These are phyloP conservation scores for Monochamus saltuarius DNA, from an alignment of 1,140 invertebrate genomes.

Conservation along the genomic window DNA sequence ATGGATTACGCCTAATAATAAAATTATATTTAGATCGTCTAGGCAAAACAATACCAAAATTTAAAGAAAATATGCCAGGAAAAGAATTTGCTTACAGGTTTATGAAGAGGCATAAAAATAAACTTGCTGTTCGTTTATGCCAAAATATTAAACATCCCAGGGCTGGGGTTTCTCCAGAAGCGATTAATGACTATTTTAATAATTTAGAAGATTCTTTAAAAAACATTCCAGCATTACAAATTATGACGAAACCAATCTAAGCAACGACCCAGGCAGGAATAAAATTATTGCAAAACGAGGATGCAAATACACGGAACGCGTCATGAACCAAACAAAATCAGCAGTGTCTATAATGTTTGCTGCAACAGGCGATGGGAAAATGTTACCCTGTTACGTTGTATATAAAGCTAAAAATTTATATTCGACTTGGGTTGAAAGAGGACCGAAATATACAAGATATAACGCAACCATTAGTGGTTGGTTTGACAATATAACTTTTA, in stretches of 20 bases:
- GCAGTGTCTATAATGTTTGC: constrained; percentile 47
- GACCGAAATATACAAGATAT: constrained; percentile 20
- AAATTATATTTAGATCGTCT: too few relatives aligned
- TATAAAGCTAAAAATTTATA: constrained; percentile 48
- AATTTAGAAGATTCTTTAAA: too few relatives aligned
- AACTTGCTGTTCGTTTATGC: too few relatives aligned
- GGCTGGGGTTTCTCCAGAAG: too few relatives aligned
- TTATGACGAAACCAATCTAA: constrained; percentile 15
- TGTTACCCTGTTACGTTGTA: constrained; percentile 45
- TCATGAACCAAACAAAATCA: constrained; percentile 42
- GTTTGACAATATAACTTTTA: constrained; percentile 47
- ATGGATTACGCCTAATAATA: too few relatives aligned
- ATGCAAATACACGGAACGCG: constrained; percentile 45
- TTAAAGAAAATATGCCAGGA: too few relatives aligned
- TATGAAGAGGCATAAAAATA: too few relatives aligned
- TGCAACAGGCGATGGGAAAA: constrained; percentile 38
- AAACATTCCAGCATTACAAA: too few relatives aligned
- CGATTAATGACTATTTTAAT: constrained; percentile 37
- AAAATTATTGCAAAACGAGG: constrained; percentile 41
- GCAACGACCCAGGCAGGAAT: constrained; percentile 47
- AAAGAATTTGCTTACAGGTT: too few relatives aligned
- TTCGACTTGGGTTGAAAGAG: too few relatives aligned
- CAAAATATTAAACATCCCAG: too few relatives aligned
- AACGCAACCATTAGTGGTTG: constrained; percentile 43
- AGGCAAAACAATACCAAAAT: too few relatives aligned